A percentile compares a stretch with the other conserved stretches of the same genome.
Conservation (phyloP, 2,888 invertebrate species). For the Rhamnusium bicolor region DNA sequence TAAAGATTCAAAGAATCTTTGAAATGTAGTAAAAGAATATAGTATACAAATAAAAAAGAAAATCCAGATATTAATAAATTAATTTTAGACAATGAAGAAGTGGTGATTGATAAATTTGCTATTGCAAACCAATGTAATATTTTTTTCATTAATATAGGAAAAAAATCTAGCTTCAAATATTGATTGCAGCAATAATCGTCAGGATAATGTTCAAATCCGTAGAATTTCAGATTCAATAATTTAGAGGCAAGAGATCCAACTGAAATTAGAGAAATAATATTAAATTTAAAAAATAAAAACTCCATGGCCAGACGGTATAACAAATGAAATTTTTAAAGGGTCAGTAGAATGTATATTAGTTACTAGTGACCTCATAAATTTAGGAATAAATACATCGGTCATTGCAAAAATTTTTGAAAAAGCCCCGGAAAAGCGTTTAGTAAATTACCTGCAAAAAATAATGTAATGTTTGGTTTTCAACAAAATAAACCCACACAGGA, state of each 20-base stretch:
- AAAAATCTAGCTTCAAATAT: background rate
- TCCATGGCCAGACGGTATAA: slow-evolving; percentile 15
- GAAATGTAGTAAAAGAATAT: background rate
- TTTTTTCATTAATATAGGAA: background rate
- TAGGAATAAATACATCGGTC: background rate
- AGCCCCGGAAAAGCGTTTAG: background rate
- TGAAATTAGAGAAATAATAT: slow-evolving; percentile 11
- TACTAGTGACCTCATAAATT: slow-evolving; percentile 11
- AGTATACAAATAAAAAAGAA: background rate
- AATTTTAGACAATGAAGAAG: background rate
- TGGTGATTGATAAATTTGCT: background rate
- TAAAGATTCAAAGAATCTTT: too few species aligned
- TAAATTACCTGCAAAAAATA: background rate
- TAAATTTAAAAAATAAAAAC: slow-evolving; percentile 15
- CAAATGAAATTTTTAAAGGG: slow-evolving; percentile 14
- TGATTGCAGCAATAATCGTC: background rate
- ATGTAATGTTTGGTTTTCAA: background rate
- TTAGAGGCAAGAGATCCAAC: background rate
- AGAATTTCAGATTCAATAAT: background rate
- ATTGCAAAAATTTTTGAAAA: background rate
- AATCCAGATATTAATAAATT: background rate
- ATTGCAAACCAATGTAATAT: background rate
- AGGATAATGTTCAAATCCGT: background rate
- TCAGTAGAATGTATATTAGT: background rate
- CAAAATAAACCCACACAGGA: background rate